Conservation (phyloP, 2,888 invertebrate species). For the Eupithecia vulgata region DNA sequence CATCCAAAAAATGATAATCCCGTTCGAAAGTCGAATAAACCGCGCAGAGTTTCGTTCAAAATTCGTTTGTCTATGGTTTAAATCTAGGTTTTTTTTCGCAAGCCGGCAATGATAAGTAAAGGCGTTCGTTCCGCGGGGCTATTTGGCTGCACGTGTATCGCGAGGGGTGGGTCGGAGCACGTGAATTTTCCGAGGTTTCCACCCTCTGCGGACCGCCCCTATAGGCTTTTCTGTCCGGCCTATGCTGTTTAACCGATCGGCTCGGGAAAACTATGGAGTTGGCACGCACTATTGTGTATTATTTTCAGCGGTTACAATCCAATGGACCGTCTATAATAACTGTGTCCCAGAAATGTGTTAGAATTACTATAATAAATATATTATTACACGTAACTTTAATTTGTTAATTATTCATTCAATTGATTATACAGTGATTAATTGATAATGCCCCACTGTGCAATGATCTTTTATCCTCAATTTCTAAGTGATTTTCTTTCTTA, state of each 20-base stretch:
- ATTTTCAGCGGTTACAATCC: not conserved
- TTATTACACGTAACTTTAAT: not conserved
- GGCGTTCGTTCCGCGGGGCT: conserved; percentile 77
- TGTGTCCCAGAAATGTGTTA: not conserved
- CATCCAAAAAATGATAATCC: not conserved
- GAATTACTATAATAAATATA: not conserved
- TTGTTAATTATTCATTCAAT: not conserved
- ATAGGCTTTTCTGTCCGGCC: conserved; percentile 85
- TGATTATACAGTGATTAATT: not conserved
- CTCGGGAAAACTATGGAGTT: conserved; percentile 67
- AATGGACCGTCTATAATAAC: not conserved
- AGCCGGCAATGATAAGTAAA: conserved; percentile 77
- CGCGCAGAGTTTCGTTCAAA: conserved; percentile 28
- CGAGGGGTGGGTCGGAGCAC: conserved; percentile 78
- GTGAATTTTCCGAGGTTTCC: conserved; percentile 84
- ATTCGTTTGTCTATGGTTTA: conserved; percentile 45
- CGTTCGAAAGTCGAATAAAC: conserved; percentile 12
- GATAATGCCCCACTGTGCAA: not conserved
- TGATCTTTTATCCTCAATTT: not conserved
- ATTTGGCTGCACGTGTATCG: conserved; percentile 80
- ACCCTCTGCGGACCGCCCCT: conserved; percentile 84
- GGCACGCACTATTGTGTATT: conserved; percentile 33
- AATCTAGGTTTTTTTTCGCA: conserved; percentile 64
- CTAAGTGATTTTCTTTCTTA: not conserved
- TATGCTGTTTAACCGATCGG: conserved; percentile 83